Base-by-base conservation (phyloP, 2,797 vertebrate species). In the Gouania willdenowi region DNA sequence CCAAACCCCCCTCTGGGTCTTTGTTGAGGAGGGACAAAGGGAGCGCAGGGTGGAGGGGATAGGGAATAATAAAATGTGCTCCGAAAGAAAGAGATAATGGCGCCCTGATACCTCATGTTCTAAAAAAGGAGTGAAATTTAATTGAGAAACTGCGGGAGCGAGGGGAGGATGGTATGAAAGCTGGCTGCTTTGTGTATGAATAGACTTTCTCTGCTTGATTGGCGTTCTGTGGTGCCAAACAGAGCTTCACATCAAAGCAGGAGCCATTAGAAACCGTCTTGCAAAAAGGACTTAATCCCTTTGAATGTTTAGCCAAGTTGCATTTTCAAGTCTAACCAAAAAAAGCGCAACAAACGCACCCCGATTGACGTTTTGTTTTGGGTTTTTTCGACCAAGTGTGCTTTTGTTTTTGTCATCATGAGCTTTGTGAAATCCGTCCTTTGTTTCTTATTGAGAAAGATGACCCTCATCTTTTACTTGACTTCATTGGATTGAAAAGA, bases 241-340 rank as follows among this genome's bases (percentile, higher is more conserved):
- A 24, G 20, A 60, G 65, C 56, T 65, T 36, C 21, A 55, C 34
- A 45, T 69, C 34, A 64, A 57, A 56, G 46, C 53, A 52, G 41
- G 46, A 62, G 39, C 53, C 34, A 41, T 60, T 69, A 27, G 44
- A 66, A 57, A 68, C 5, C 7, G 21, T 60, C 65, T 66, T 71
- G n/a, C n/a, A n/a, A n/a, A n/a, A 57, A 44, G 31, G 43, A 32
- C 31, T 16, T 8, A 32, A 43, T 35, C 31, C 13, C 26, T 16
- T 27, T 48, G 49, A 81, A 74, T 79, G 67, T 81, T 60, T 45
- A 40, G 56, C 69, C 64, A 62, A 53, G 47, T 54, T 76, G 57
- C 66, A 68, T 65, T 64, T 51, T 20, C 46, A 26, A 63, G 66
- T 40, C 59, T 72, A 15, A 6, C 6, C 4, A 8, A 31, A 64